Conservation (phyloP, 2,113 vertebrate species). For the Brevimyrus niger region DNA sequence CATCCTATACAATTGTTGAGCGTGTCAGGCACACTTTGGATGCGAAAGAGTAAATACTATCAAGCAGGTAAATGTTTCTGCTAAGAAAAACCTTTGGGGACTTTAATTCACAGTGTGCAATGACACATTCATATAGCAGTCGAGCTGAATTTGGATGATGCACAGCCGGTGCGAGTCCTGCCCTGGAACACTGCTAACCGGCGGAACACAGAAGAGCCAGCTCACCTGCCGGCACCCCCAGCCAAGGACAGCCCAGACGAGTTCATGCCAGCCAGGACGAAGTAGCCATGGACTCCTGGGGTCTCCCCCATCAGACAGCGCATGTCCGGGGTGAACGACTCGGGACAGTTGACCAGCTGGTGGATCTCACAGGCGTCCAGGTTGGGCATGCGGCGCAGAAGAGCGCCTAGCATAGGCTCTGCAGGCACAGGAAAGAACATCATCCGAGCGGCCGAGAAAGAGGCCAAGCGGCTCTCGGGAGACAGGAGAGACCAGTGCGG, state of each 20-base stretch:
- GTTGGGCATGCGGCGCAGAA: conserved; percentile 80
- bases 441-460: neutral
- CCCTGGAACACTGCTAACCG: neutral
- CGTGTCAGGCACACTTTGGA: neutral
- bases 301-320: conserved; percentile 92
- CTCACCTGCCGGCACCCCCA: conserved; percentile 91
- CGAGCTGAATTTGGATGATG: neutral
- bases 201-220: neutral
- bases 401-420: conserved; percentile 82
- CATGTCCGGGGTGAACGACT: conserved; percentile 94
- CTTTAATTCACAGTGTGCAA: neutral
- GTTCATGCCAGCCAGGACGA: conserved; percentile 90
- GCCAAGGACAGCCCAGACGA: conserved; percentile 84
- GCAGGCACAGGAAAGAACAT: neutral
- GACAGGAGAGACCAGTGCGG: neutral
- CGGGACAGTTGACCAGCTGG: conserved; percentile 90
- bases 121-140: neutral
- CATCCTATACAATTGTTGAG: neutral
- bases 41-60: neutral
- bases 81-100: neutral
- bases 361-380: conserved; percentile 81
- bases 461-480: neutral
- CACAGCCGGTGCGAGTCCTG: neutral
- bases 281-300: conserved; percentile 73
- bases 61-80: neutral